Conservation (phyloP, 1,140 invertebrate species). For the Pinna nobilis region DNA sequence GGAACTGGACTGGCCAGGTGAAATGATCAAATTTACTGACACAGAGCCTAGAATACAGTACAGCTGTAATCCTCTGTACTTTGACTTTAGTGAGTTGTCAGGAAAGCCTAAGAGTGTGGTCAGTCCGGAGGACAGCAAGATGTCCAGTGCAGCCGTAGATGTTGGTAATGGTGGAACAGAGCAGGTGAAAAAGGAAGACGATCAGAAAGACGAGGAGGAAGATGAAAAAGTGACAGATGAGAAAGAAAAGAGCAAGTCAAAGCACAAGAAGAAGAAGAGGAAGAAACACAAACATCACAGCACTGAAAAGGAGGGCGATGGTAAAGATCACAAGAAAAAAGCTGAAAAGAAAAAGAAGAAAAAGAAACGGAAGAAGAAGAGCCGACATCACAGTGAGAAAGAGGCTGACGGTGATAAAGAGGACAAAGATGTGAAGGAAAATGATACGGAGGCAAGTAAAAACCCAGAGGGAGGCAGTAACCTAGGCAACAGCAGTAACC, state of each 20-base stretch:
- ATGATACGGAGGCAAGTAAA: conserved; percentile 42
- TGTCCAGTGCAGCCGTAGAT: background rate
- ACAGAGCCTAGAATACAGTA: conserved; percentile 51
- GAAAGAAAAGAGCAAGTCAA: conserved; percentile 27
- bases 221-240: conserved; percentile 19
- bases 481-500: conserved; percentile 36
- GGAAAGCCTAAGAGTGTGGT: conserved; percentile 17
- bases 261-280: conserved; percentile 55
- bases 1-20: conserved; percentile 64
- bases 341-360: conserved; percentile 49
- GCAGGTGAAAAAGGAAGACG: conserved; percentile 10
- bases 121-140: background rate
- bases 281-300: conserved; percentile 47
- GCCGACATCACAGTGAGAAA: conserved; percentile 23
- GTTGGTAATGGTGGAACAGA: background rate
- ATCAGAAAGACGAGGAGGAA: conserved; percentile 7
- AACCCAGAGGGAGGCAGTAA: conserved; percentile 30
- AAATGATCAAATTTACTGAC: conserved; percentile 62
- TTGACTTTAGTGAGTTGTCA: conserved; percentile 61
- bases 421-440: conserved; percentile 48
- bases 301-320: conserved; percentile 33
- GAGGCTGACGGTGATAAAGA: conserved; percentile 37
- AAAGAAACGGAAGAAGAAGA: conserved; percentile 51
- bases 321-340: conserved; percentile 29
- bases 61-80: conserved; percentile 65